phyloP scores from a whole-genome alignment of 2,113 vertebrate species.

The Telmatochromis brichardi region DNA sequence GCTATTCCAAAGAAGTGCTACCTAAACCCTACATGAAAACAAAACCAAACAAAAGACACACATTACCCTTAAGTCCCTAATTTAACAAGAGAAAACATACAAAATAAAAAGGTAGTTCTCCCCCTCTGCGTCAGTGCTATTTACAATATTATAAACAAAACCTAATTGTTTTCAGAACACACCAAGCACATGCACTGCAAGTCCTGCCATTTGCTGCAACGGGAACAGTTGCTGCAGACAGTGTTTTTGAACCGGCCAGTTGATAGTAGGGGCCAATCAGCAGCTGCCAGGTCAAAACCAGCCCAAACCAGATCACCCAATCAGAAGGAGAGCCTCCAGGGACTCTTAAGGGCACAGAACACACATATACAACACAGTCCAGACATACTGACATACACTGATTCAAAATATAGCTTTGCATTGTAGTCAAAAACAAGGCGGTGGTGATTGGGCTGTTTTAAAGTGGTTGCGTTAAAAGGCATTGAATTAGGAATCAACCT shows the following conservation, averaged over 20 bases:
- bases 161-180: neutral
- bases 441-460: neutral
- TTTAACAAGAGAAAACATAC: neutral
- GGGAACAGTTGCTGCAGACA: neutral
- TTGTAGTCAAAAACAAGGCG: neutral
- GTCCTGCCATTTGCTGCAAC: neutral
- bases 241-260: neutral
- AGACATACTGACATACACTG: neutral
- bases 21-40: neutral
- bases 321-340: neutral
- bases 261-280: neutral
- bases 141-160: neutral
- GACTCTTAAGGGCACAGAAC: neutral
- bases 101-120: neutral
- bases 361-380: neutral
- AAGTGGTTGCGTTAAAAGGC: neutral
- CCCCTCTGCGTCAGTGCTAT: neutral
- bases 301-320: neutral
- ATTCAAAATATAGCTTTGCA: neutral
- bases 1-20: neutral
- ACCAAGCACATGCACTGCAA: neutral
- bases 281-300: neutral
- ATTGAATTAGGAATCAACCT: neutral
- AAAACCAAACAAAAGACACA: neutral
- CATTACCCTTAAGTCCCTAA: neutral